These are phyloP conservation scores for Sesamia nonagrioides DNA, from an alignment of 1,140 invertebrate species.

Conservation along the genomic window DNA sequence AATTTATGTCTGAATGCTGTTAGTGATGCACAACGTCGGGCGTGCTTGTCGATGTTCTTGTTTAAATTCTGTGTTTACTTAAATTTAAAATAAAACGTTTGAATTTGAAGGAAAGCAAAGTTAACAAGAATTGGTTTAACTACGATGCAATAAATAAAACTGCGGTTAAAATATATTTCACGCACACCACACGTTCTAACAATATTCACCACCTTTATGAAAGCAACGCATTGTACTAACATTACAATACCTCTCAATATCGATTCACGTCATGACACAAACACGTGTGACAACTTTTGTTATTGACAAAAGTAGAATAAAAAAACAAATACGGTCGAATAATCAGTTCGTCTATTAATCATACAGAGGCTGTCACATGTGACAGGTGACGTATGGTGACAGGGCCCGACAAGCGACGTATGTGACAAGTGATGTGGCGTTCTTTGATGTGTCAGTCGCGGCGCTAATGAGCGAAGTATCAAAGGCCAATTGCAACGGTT, in stretches of 20 bases:
- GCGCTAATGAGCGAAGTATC: conserved; percentile 68
- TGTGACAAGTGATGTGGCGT: conserved; percentile 62
- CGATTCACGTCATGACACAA: conserved; percentile 44
- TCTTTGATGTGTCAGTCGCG: conserved; percentile 76
- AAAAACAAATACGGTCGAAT: conserved; percentile 61
- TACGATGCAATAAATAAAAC: conserved; percentile 15
- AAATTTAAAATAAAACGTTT: conserved; percentile 27
- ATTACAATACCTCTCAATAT: conserved; percentile 47
- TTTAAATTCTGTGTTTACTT: conserved; percentile 30
- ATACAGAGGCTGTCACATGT: conserved; percentile 58
- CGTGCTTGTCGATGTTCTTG: conserved; percentile 56
- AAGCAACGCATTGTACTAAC: conserved; percentile 10
- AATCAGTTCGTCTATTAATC: conserved; percentile 73
- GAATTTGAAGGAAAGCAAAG: neutral
- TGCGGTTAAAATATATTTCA: conserved; percentile 8
- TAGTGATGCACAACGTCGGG: conserved; percentile 61
- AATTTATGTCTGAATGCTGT: conserved; percentile 70
- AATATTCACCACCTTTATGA: conserved; percentile 4
- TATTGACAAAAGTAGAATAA: conserved; percentile 56
- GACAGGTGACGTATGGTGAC: conserved; percentile 58
- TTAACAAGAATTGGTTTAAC: conserved; percentile 9
- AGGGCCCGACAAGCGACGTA: conserved; percentile 55
- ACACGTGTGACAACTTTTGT: conserved; percentile 66
- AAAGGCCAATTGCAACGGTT: conserved; percentile 56
- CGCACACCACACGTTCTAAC: neutral